Conservation (phyloP, 1,140 invertebrate genomes). For the Ylistrum balloti region DNA sequence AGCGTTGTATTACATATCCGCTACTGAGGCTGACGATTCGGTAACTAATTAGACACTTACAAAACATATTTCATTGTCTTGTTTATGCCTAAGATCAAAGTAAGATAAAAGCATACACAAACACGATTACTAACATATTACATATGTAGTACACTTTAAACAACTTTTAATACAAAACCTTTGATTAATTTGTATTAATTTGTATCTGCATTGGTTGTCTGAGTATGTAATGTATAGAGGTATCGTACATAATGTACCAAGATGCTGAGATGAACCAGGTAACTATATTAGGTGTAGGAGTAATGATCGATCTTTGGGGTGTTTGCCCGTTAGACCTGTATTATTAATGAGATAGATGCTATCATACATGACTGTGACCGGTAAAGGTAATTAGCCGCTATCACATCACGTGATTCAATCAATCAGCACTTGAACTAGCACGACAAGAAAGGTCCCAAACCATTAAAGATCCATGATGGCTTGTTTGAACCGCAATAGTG, state of each 20-base stretch:
- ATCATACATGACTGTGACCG: background rate
- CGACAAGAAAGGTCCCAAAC: background rate
- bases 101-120: no score
- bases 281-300: background rate
- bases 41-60: no score
- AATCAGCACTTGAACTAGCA: background rate
- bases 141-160: no score
- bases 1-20: no score
- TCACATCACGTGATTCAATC: conserved; percentile 34
- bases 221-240: background rate
- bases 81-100: no score
- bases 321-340: background rate
- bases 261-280: background rate
- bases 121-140: no score
- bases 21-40: no score
- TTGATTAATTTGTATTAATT: no score
- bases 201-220: no score
- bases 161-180: no score
- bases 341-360: background rate
- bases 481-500: background rate
- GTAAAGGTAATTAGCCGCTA: conserved; percentile 32
- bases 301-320: background rate
- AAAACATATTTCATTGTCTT: no score
- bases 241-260: background rate
- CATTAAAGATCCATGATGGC: conserved; percentile 14